Evolutionary conservation across 2,888 invertebrate species (phyloP).

Genomic region (Cantharis rufa): DNA sequence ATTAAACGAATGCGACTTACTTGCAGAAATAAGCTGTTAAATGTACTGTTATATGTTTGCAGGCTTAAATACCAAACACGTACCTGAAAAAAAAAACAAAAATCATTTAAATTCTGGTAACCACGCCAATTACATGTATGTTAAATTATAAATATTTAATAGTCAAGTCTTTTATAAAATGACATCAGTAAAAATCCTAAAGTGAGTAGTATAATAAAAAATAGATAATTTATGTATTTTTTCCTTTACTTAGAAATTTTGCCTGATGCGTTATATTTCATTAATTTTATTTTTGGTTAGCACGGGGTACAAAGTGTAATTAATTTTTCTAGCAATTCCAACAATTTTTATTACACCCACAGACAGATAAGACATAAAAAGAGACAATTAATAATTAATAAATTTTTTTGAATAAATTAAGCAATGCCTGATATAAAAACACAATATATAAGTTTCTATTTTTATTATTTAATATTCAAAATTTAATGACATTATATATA

Average conservation of each 20-base stretch:
- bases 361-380: neutral
- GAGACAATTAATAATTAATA: neutral
- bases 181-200: neutral
- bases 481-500: neutral
- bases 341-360: neutral
- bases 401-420: neutral
- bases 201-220: neutral
- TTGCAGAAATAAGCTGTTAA: slow-evolving; percentile 12
- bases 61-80: slow-evolving; percentile 12
- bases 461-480: neutral
- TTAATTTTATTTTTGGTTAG: neutral
- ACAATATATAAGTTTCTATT: neutral
- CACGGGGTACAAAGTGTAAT: neutral
- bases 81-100: slow-evolving; percentile 22
- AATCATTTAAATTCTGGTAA: slow-evolving; percentile 13
- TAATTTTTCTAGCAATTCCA: neutral
- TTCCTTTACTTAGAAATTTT: neutral
- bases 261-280: neutral
- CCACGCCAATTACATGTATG: slow-evolving; percentile 10
- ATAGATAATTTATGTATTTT: neutral
- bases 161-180: slow-evolving; percentile 3
- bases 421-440: neutral
- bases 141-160: slow-evolving; percentile 4
- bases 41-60: slow-evolving; percentile 14
- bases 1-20: slow-evolving; percentile 18